A percentile compares a stretch with the other conserved stretches of the same genome.
These are phyloP conservation scores for Crocodylus rhombifer DNA, from an alignment of 2,797 vertebrate genomes.

Conservation along the genomic window DNA sequence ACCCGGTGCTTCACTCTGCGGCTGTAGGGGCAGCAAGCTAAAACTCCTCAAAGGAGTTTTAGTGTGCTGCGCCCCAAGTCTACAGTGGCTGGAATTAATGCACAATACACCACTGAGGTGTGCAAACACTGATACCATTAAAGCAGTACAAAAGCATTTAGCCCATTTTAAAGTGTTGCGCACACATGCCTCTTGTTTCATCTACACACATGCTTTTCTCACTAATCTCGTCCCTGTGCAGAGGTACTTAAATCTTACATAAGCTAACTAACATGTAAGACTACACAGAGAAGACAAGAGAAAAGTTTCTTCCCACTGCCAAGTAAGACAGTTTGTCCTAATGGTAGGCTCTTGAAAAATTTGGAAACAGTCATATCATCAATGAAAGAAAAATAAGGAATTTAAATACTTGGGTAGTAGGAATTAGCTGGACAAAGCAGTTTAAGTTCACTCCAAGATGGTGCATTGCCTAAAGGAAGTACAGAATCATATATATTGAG, in stretches of 20 bases:
- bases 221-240: not conserved
- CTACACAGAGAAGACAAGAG: not conserved
- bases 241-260: not conserved
- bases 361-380: not conserved
- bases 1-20: too few species aligned
- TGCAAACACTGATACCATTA: too few species aligned
- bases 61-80: too few species aligned
- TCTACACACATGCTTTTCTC: not conserved
- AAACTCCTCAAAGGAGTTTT: too few species aligned
- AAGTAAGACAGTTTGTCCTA: not conserved
- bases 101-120: too few species aligned
- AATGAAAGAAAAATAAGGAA: not conserved
- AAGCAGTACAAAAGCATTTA: too few species aligned
- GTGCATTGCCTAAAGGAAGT: not conserved
- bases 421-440: not conserved
- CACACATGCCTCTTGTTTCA: too few species aligned
- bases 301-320: not conserved
- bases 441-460: not conserved
- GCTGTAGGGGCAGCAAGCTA: too few species aligned
- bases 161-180: too few species aligned
- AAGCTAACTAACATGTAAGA: not conserved
- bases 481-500: not conserved
- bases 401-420: not conserved
- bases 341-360: not conserved
- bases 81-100: too few species aligned